phyloP scores from a whole-genome alignment of 2,888 invertebrate genomes.

The Parnassius orleans region DNA sequence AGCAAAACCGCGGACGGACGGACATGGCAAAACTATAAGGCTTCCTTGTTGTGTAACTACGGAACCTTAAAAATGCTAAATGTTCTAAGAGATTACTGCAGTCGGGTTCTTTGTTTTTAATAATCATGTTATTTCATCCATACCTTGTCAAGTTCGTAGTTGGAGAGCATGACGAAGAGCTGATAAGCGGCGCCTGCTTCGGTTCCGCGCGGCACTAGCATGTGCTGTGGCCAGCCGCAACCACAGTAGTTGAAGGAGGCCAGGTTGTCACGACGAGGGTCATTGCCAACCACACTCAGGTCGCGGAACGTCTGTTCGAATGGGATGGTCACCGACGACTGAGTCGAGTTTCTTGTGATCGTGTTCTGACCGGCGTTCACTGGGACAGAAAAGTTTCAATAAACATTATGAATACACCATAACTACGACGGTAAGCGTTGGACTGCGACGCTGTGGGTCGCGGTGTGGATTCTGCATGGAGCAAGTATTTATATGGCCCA shows the following conservation, averaged over 20 bases:
- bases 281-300: slow-evolving; percentile 53
- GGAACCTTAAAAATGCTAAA: no score
- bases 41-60: no score
- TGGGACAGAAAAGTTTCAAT: slow-evolving; percentile 40
- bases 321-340: slow-evolving; percentile 82
- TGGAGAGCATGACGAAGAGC: slow-evolving; percentile 74
- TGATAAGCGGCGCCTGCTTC: slow-evolving; percentile 60
- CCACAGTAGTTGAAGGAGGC: slow-evolving; percentile 81
- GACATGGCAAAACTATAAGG: no score
- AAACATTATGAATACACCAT: no score
- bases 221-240: slow-evolving; percentile 83
- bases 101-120: no score
- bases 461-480: no score
- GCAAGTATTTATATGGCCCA: no score
- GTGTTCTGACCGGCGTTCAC: slow-evolving; percentile 80
- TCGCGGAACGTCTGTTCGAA: slow-evolving; percentile 82
- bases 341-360: slow-evolving; percentile 78
- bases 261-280: slow-evolving; percentile 44
- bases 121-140: background rate
- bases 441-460: no score
- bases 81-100: no score
- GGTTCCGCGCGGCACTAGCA: slow-evolving; percentile 78
- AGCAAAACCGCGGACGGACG: no score
- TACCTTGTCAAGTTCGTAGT: slow-evolving; percentile 70
- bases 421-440: no score